Evolutionary conservation across 2,888 invertebrate species (phyloP).

Genomic region (Brenthis hecate): DNA sequence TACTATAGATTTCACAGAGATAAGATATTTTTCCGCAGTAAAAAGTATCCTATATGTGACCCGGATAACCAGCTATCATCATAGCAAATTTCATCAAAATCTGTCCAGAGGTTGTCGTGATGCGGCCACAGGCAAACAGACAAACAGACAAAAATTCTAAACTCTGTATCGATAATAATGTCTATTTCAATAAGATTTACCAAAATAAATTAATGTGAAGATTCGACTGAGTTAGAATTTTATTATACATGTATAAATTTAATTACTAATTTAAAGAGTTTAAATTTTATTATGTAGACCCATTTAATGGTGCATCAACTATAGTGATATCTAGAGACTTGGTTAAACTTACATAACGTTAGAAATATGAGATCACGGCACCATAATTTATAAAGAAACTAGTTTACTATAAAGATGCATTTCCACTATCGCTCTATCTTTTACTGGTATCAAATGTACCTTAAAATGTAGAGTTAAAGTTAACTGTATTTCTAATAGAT

Average conservation of each 20-base stretch:
- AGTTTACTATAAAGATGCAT: slow-evolving; percentile 27
- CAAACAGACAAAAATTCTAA: too few species aligned
- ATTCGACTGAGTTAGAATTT: too few species aligned
- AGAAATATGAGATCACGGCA: slow-evolving; percentile 23
- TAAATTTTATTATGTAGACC: background rate
- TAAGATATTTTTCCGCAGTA: too few species aligned
- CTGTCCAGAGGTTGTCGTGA: too few species aligned
- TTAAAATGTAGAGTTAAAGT: slow-evolving; percentile 15
- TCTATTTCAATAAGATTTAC: too few species aligned
- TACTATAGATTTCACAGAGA: too few species aligned
- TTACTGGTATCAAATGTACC: background rate
- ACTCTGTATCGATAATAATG: too few species aligned
- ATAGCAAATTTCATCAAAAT: too few species aligned
- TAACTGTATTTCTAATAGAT: background rate
- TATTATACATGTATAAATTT: background rate
- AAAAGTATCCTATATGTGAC: too few species aligned
- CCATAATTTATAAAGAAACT: slow-evolving; percentile 26
- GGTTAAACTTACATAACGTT: slow-evolving; percentile 20
- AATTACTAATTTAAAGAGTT: background rate
- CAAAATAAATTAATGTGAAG: too few species aligned
- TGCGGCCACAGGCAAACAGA: too few species aligned
- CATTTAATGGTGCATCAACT: background rate
- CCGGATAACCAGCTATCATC: too few species aligned
- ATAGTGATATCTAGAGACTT: background rate
- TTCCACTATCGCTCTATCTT: background rate